phyloP scores from a whole-genome alignment of 37 sponge, comb jelly and placozoan genomes.

The Crambe crambe region DNA sequence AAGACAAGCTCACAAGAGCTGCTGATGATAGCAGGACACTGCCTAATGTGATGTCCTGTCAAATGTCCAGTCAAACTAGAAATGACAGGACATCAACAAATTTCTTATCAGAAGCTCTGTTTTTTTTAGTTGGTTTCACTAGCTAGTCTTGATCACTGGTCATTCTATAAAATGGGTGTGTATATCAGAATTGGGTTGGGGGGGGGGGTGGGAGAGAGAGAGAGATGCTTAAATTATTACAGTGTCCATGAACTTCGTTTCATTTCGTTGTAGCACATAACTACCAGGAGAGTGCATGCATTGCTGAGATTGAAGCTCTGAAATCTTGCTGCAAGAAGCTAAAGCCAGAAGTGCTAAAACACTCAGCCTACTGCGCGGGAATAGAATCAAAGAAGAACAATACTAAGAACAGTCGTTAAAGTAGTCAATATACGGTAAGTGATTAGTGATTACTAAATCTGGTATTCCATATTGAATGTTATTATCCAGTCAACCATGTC shows the following conservation, averaged over 20 bases:
- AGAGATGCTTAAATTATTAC: no score
- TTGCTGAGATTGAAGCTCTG: constrained; percentile 19
- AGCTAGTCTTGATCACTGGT: no score
- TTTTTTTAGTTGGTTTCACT: no score
- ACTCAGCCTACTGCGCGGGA: constrained; percentile 43
- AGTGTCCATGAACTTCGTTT: no score
- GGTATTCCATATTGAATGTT: background rate
- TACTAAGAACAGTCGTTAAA: background rate
- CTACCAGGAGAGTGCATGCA: constrained; percentile 62
- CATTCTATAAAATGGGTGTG: no score
- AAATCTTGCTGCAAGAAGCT: constrained; percentile 50
- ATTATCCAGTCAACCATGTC: no score
- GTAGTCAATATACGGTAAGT: background rate
- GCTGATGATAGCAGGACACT: no score
- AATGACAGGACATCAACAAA: background rate
- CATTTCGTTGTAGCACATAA: constrained; percentile 60
- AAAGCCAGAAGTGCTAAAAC: constrained; percentile 16
- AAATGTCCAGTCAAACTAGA: no score
- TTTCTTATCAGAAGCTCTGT: background rate
- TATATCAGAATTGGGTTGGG: no score
- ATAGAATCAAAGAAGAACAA: background rate
- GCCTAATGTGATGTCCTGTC: no score
- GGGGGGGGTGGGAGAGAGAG: no score
- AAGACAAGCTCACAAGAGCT: no score
- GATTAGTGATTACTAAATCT: background rate